Conservation (phyloP, 2,797 vertebrate species). For the Sternotherus odoratus region DNA sequence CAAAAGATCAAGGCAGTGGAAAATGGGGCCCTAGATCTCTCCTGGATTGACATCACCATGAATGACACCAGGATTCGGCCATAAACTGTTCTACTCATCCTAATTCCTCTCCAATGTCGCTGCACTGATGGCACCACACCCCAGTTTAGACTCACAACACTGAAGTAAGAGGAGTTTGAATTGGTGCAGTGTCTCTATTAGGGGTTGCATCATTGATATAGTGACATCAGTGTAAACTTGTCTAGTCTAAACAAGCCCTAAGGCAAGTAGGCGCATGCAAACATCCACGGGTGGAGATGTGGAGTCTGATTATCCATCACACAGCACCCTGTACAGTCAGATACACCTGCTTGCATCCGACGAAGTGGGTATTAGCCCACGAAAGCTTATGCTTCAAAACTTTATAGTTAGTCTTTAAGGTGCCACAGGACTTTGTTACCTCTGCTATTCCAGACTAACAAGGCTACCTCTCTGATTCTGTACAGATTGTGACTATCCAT, state of each 20-base stretch:
- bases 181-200: background rate
- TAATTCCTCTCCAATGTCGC: background rate
- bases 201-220: background rate
- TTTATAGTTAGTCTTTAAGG: too few species aligned
- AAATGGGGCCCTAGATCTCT: background rate
- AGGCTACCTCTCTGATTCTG: too few species aligned
- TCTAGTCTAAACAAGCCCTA: background rate
- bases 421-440: too few species aligned
- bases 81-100: background rate
- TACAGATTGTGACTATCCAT: background rate
- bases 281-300: background rate
- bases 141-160: background rate
- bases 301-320: background rate
- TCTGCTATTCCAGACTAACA: too few species aligned
- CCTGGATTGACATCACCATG: background rate
- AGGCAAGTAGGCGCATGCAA: background rate
- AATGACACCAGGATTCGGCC: background rate
- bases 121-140: background rate
- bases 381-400: too few species aligned
- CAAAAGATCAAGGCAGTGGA: background rate
- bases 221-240: background rate
- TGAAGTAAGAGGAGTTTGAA: fast-evolving
- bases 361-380: too few species aligned
- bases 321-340: fast-evolving
- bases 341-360: too few species aligned